These are phyloP conservation scores for Ataeniobius toweri DNA, from an alignment of 2,797 vertebrate genomes.

Conservation along the genomic window DNA sequence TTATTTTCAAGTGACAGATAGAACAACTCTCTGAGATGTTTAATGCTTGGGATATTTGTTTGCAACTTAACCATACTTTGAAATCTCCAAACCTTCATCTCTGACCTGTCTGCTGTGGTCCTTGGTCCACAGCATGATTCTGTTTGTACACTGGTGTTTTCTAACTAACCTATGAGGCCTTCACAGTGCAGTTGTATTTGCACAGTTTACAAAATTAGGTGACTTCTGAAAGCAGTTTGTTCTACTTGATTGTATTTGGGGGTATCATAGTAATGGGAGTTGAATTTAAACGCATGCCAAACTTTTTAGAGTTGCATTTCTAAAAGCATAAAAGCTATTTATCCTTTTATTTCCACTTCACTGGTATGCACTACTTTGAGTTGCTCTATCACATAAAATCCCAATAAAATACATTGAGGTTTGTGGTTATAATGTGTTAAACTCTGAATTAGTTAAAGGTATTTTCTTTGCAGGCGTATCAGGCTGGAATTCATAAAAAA, in stretches of 20 bases:
- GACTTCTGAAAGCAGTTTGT: neutral
- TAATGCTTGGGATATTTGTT: neutral
- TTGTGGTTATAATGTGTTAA: too few species aligned
- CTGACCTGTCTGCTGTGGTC: neutral
- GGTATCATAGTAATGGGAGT: neutral
- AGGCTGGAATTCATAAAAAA: conserved; percentile 17
- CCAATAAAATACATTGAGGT: neutral
- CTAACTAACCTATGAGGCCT: neutral
- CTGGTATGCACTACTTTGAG: neutral
- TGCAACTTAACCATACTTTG: neutral
- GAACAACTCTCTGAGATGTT: neutral
- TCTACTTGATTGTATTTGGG: neutral
- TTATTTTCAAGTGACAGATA: neutral
- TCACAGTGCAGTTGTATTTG: neutral
- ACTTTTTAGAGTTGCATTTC: neutral
- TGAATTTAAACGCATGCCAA: neutral
- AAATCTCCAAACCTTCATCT: neutral
- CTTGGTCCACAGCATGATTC: neutral
- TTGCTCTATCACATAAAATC: neutral
- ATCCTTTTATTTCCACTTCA: neutral
- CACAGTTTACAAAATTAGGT: neutral
- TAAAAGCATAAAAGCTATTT: neutral
- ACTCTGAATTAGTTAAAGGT: neutral
- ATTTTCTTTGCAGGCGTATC: conserved; percentile 1
- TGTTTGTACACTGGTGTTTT: neutral